A percentile compares a stretch with the other conserved stretches of the same genome.
phyloP scores from a whole-genome alignment of 2,113 vertebrate genomes.

The Notothenia coriiceps region DNA sequence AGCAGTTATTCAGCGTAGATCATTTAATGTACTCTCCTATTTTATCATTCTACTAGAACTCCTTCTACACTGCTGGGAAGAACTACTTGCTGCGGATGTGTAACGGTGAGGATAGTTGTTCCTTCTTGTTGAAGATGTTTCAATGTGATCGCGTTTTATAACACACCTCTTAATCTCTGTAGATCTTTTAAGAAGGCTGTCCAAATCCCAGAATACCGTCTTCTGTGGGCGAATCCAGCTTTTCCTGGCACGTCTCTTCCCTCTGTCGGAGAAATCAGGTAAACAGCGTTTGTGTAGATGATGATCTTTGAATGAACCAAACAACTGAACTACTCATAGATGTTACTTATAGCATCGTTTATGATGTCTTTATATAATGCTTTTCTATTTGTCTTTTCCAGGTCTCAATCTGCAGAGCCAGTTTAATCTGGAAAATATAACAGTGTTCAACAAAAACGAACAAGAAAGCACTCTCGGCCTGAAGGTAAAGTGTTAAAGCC shows the following conservation, averaged over 20 bases:
- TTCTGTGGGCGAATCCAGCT: slow-evolving; percentile 99
- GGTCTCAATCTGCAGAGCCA: slow-evolving; percentile 98
- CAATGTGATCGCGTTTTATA: not conserved
- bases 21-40: slow-evolving; percentile 1
- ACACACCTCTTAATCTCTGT: slow-evolving; percentile 20
- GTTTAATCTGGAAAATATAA: slow-evolving; percentile 98
- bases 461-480: slow-evolving; percentile 96
- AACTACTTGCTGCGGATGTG: slow-evolving; percentile 99
- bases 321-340: not conserved
- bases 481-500: slow-evolving; percentile 84
- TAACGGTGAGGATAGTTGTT: slow-evolving; percentile 90
- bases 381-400: slow-evolving; percentile 59
- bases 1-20: not conserved
- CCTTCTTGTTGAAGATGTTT: not conserved
- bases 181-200: slow-evolving; percentile 97
- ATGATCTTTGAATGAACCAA: not conserved
- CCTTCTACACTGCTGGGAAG: slow-evolving; percentile 97
- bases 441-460: slow-evolving; percentile 98
- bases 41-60: slow-evolving; percentile 85
- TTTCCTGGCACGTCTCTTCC: slow-evolving; percentile 96
- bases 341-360: not conserved
- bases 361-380: not conserved
- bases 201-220: slow-evolving; percentile 98
- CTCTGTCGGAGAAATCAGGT: slow-evolving; percentile 98
- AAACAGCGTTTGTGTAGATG: slow-evolving; percentile 32